Conservation (phyloP, 2,888 invertebrate species). For the Eupithecia tripunctaria region DNA sequence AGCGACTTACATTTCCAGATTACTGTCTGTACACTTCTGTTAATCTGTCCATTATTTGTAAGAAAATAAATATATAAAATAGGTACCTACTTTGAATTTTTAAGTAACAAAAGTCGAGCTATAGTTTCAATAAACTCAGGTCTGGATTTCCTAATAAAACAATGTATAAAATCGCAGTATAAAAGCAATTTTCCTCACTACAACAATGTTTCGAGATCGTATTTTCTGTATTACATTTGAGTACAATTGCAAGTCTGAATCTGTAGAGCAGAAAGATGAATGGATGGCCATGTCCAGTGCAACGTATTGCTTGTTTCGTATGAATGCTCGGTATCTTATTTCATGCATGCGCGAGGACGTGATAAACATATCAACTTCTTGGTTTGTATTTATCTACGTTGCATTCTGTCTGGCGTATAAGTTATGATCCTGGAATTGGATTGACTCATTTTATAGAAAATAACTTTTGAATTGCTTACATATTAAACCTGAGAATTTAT, state of each 20-base stretch:
- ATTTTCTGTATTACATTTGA: conserved; percentile 21
- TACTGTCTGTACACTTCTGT: neutral
- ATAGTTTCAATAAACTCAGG: neutral
- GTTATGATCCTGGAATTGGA: neutral
- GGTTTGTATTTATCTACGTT: conserved; percentile 22
- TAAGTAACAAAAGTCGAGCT: neutral
- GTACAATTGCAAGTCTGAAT: conserved; percentile 28
- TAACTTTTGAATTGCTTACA: neutral
- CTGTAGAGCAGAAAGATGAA: conserved; percentile 31
- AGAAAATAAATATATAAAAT: neutral
- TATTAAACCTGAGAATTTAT: no score
- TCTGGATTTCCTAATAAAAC: neutral
- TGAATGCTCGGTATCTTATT: conserved; percentile 30
- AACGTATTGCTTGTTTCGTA: conserved; percentile 34
- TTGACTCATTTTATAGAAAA: neutral
- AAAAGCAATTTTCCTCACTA: conserved; percentile 4
- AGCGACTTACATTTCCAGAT: neutral
- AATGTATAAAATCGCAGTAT: neutral
- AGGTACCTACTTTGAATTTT: neutral
- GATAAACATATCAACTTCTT: conserved; percentile 39
- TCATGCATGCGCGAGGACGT: conserved; percentile 29
- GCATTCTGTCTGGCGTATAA: neutral
- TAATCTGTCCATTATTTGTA: neutral
- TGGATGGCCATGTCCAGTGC: conserved; percentile 33
- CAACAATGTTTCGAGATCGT: conserved; percentile 17